A percentile compares a stretch with the other conserved stretches of the same genome.
These are phyloP conservation scores for Xestia xanthographa DNA, from an alignment of 2,888 invertebrate species.

Conservation along the genomic window DNA sequence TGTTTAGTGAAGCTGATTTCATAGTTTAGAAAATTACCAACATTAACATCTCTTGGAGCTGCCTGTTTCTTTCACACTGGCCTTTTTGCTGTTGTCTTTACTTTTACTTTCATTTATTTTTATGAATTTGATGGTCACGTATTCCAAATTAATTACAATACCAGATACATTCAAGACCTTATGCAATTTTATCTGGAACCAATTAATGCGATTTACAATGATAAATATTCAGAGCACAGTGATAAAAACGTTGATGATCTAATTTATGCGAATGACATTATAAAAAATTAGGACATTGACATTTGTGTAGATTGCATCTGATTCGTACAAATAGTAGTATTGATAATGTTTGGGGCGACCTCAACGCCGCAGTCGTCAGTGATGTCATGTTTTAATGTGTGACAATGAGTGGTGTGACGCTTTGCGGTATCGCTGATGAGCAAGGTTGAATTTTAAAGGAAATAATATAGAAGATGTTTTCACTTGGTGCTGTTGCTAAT, in stretches of 20 bases:
- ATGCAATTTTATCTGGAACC: conserved; percentile 40
- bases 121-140: background rate
- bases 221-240: conserved; percentile 51
- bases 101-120: background rate
- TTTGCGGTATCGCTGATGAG: conserved; percentile 38
- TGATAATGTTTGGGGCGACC: conserved; percentile 49
- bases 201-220: conserved; percentile 12
- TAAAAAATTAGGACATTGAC: conserved; percentile 61
- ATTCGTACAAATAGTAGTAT: conserved; percentile 23
- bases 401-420: conserved; percentile 40
- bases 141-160: conserved; percentile 16
- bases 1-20: background rate
- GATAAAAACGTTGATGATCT: conserved; percentile 58
- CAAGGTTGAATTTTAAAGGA: conserved; percentile 51
- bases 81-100: background rate
- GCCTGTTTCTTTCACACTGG: background rate
- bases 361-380: conserved; percentile 31
- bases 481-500: conserved; percentile 10
- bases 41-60: background rate
- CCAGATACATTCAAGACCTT: conserved; percentile 4
- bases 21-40: background rate
- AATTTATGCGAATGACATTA: conserved; percentile 58
- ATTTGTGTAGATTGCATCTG: conserved; percentile 47
- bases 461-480: conserved; percentile 21
- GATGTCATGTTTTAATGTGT: conserved; percentile 67